Evolutionary conservation across 1,140 invertebrate genomes (phyloP).

Genomic region (Drosophila lacteicornis): DNA sequence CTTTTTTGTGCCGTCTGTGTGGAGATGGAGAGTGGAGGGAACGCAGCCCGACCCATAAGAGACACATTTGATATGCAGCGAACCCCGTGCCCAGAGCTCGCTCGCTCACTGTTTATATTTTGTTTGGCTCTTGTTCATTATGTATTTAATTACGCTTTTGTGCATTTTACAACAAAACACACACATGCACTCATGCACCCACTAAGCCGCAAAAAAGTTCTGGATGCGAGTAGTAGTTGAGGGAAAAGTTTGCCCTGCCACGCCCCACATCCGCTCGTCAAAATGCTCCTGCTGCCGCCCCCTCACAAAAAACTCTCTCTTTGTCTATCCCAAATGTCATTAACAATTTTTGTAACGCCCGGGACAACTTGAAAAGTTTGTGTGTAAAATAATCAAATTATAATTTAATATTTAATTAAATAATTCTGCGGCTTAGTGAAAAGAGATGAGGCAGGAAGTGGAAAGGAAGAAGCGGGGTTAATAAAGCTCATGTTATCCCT

Average conservation of each 20-base stretch:
- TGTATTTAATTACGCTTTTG: conserved; percentile 82
- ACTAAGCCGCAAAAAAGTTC: conserved; percentile 71
- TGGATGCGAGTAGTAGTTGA: conserved; percentile 23
- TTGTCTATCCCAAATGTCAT: conserved; percentile 64
- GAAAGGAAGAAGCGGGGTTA: background rate
- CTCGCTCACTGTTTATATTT: conserved; percentile 55
- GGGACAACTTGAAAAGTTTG: conserved; percentile 67
- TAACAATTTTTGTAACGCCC: conserved; percentile 74
- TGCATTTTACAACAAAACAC: conserved; percentile 63
- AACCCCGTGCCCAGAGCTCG: conserved; percentile 14
- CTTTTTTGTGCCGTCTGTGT: conserved; percentile 26
- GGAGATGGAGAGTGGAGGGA: too few species aligned
- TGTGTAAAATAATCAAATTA: conserved; percentile 73
- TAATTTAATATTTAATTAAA: conserved; percentile 80
- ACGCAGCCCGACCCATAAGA: conserved; percentile 25
- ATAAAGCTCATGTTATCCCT: background rate
- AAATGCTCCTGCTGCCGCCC: background rate
- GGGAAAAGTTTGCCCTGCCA: conserved; percentile 55
- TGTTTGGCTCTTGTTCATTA: conserved; percentile 69
- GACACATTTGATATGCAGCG: conserved; percentile 49
- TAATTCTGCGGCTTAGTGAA: conserved; percentile 59
- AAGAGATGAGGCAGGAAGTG: background rate
- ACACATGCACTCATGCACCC: conserved; percentile 8
- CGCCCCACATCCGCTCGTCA: conserved; percentile 6
- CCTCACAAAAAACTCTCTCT: background rate